Base-by-base conservation (phyloP, 2,888 invertebrate genomes). In the Andrena flavipes region DNA sequence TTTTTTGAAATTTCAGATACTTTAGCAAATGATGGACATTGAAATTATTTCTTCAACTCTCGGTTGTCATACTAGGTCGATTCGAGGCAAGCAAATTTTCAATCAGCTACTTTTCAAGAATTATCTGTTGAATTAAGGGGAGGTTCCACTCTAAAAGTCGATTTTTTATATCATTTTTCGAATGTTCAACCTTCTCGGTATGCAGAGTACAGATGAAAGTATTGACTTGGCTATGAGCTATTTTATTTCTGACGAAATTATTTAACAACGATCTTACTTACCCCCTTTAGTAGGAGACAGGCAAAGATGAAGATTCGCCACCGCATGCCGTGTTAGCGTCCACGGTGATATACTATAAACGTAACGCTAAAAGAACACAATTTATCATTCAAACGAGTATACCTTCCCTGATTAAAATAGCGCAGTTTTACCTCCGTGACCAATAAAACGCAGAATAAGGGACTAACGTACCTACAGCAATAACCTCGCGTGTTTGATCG, bases 221-320 rank as follows among this genome's bases (percentile, higher is more conserved):
- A 20, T 51, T 20, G 7, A 8, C 20, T 8, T 20, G n/a, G 6
- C 20, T 51, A 8, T 20, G n/a, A 20, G 2, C 51, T 51, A 20
- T 8, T 42, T 20, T 2, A 51, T 51, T 26, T 63, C 1, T 23
- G 6, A 63, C 23, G 5, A 8, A 49, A 16, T 30, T 35, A 5
- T 4, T 49, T 16, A 20, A 2, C 16, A 51, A 5, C 23, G 35
- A 10, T 8, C 54, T 42, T 29, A 94, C 95, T 95, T 90, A 95
- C 95, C 95, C 94, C 94, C 92, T 94, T 93, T 83, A 93, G 92
- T 84, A 95, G 93, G 91, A 95, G 94, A 94, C 94, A 94, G 91
- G 94, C 93, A 86, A 95, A 86, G 80, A 95, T 87, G 86, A 94
- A 88, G 83, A 94, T 92, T 89, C 92, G 92, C 91, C 95, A 94